A percentile compares a stretch with the other conserved stretches of the same genome.
phyloP scores from a whole-genome alignment of 2,113 vertebrate species.

The Thymallus thymallus region DNA sequence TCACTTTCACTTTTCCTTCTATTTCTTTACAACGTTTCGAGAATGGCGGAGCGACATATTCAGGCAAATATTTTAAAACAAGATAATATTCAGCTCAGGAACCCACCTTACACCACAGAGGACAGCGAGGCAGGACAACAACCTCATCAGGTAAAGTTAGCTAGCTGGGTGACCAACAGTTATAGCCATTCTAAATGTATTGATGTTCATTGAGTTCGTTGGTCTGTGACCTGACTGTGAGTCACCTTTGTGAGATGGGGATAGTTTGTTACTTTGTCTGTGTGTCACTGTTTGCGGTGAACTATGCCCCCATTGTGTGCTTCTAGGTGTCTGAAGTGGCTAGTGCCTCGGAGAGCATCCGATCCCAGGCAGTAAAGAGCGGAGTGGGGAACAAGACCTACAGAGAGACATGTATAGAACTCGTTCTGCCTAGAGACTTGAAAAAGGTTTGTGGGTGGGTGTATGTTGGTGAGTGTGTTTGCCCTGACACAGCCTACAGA shows the following conservation, averaged over 20 bases:
- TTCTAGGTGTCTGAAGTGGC: constrained; percentile 72
- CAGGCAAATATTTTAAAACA: constrained; percentile 83
- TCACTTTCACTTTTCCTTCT: constrained; percentile 23
- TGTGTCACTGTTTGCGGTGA: constrained; percentile 67
- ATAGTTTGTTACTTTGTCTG: rapidly evolving
- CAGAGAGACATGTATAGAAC: constrained; percentile 81
- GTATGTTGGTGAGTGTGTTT: constrained; percentile 5
- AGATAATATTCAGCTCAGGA: constrained; percentile 90
- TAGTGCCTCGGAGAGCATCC: constrained; percentile 81
- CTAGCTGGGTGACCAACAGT: neutral
- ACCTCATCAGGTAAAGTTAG: constrained; percentile 75
- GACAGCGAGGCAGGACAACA: constrained; percentile 70
- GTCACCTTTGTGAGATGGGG: neutral
- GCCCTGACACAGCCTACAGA: neutral
- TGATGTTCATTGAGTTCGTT: neutral
- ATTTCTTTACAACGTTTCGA: neutral
- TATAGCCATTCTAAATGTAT: neutral
- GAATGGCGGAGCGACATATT: constrained; percentile 84
- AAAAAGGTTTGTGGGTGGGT: constrained; percentile 47
- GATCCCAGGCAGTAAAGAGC: constrained; percentile 80
- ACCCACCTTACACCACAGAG: constrained; percentile 82
- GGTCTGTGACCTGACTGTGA: neutral
- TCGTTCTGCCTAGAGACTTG: constrained; percentile 75
- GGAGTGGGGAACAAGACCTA: constrained; percentile 83
- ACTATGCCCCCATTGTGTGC: constrained; percentile 75